Evolutionary conservation across 2,888 invertebrate genomes (phyloP), one percentile per base, ranked within the genome.

Genomic region (Tanypteryx hageni): DNA sequence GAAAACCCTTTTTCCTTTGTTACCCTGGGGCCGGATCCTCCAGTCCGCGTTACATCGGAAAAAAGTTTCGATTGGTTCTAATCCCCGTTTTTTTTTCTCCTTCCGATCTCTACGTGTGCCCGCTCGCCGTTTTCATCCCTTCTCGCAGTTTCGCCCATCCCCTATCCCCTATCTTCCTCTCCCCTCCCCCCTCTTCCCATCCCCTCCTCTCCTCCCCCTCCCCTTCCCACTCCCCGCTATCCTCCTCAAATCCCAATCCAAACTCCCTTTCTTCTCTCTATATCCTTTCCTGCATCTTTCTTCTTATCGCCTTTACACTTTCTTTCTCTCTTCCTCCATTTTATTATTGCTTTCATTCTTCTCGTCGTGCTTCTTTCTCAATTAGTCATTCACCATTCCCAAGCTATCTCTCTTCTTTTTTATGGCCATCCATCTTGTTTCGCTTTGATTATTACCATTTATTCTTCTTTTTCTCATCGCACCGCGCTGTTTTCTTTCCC

Each of bases 11-110:
- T 14, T 61, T 89, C 18, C 89, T 89, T 68, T 89, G 64, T 56
- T 64, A 44, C 89, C 8, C 84, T 18, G 57, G 84, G n/a, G 16
- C 13, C 57, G 4, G 84, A 57, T 68, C 68, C 68, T n/a, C n/a
- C 64, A 68, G 68, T 68, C 76, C 76, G 76, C 76, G 76, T 76
- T 76, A 76, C 64, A 89, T 89, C 56, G 89, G 89, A n/a, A 89
- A 76, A 89, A 89, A 89, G 89, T 89, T 89, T 89, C 68, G 89
- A 89, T 89, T 89, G 89, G 44, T 89, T 89, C 64, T 89, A 89
- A 89, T 89, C 89, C 89, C 44, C 89, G 64, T 64, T 89, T 89
- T 89, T 44, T 64, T 64, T n/a, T 89, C 64, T 68, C 89, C 89
- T n/a, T 64, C 16, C 27, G 61, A 86, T 86, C 68, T 16, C 76